Conservation (phyloP, 2,113 vertebrate genomes). For the Candoia aspera region DNA sequence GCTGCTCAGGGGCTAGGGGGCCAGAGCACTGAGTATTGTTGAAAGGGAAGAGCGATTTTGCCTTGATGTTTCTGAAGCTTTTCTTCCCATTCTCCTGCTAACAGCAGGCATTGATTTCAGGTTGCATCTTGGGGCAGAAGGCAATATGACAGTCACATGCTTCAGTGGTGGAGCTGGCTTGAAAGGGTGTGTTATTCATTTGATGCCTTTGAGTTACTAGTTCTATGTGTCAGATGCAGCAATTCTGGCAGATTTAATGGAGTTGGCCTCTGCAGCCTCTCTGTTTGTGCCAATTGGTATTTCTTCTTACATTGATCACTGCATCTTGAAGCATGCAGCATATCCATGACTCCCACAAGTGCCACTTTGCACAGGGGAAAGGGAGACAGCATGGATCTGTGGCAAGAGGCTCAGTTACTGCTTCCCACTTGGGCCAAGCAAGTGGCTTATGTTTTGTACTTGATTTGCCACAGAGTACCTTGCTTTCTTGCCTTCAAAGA, state of each 20-base stretch:
- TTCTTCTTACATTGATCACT: slow-evolving; percentile 61
- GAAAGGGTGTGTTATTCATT: slow-evolving; percentile 63
- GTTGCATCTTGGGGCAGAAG: slow-evolving; percentile 43
- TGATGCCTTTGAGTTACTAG: slow-evolving; percentile 59
- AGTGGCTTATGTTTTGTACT: neutral
- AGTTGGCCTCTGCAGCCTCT: slow-evolving; percentile 65
- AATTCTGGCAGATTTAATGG: slow-evolving; percentile 72
- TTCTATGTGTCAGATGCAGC: slow-evolving; percentile 65
- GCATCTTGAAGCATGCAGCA: slow-evolving; percentile 46
- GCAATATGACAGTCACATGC: slow-evolving; percentile 42
- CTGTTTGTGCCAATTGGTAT: slow-evolving; percentile 56
- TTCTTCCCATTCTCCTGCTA: slow-evolving; percentile 16
- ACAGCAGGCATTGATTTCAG: slow-evolving; percentile 51
- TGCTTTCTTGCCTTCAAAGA: neutral
- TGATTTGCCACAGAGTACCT: neutral
- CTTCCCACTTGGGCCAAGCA: neutral
- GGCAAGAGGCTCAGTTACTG: neutral
- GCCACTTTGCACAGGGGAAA: neutral
- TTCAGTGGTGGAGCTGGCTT: slow-evolving; percentile 56
- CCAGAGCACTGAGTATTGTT: neutral
- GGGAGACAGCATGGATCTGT: neutral
- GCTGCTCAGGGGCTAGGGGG: neutral
- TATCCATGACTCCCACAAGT: slow-evolving; percentile 16
- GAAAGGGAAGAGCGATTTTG: slow-evolving; percentile 23
- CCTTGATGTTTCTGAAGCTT: slow-evolving; percentile 8